A percentile compares a stretch with the other conserved stretches of the same genome.
Evolutionary conservation across 2,113 vertebrate species (phyloP).

Genomic region (Epinephelus fuscoguttatus): DNA sequence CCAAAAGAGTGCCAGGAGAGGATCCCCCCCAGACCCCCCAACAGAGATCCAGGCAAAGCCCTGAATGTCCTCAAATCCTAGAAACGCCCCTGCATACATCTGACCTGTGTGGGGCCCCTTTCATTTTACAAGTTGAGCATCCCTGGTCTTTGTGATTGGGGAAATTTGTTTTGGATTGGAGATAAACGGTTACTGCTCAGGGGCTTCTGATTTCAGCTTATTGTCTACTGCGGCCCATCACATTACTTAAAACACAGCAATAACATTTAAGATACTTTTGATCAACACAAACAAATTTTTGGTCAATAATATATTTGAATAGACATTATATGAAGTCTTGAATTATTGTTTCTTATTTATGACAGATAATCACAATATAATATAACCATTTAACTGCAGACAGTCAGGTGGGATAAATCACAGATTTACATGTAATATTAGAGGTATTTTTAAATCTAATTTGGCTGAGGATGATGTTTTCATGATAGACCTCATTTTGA

Average conservation of each 20-base stretch:
- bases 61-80: too few species aligned
- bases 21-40: too few species aligned
- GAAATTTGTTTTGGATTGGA: background rate
- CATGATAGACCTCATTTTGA: background rate
- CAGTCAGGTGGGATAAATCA: too few species aligned
- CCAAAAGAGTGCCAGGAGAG: too few species aligned
- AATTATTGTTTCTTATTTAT: background rate
- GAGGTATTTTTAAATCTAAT: background rate
- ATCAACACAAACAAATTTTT: background rate
- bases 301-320: background rate
- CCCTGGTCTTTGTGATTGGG: background rate
- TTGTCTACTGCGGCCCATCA: background rate
- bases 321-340: background rate
- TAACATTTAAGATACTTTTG: background rate
- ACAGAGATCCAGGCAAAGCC: too few species aligned
- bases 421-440: background rate
- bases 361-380: background rate
- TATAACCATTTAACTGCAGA: background rate
- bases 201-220: constrained; percentile 15
- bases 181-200: constrained; percentile 11
- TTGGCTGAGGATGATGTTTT: background rate
- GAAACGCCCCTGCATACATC: too few species aligned
- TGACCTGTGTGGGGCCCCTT: too few species aligned
- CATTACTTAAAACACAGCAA: background rate
- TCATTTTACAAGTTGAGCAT: too few species aligned